Base-by-base conservation (phyloP, 2,888 invertebrate genomes). In the Scaptomyza reducta region DNA sequence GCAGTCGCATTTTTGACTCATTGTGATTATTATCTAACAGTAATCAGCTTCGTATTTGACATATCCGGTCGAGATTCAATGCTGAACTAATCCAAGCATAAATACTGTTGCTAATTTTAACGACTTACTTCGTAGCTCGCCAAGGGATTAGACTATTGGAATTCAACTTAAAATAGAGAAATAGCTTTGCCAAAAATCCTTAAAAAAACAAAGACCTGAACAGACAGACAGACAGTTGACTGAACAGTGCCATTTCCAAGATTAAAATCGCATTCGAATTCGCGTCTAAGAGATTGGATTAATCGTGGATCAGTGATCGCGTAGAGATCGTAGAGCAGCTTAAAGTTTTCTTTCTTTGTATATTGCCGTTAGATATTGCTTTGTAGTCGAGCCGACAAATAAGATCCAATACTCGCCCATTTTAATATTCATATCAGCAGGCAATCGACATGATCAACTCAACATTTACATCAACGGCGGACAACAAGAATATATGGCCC, bases 321-420 rank as follows among this genome's bases (percentile, higher is more conserved):
- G 29, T n/a, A n/a, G n/a, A n/a, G n/a, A 29, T 49, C 45, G 10
- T 9, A 46, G 41, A 33, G 60, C 57, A 67, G 70, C 57, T 67
- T 58, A 61, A 61, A 55, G 55, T 38, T 61, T 29, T 51, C 27
- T 16, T 40, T 14, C 14, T 38, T 14, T 16, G 42, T 47, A 66
- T 57, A 64, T 84, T 82, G 87, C 84, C 84, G 87, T 85, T 87
- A 87, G 87, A 74, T 70, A 67, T 75, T 16, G 49, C 78, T 85
- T 85, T 85, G 84, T 87, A 77, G 80, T 85, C 45, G 54, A 72
- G 87, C 87, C 84, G 84, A 67, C 87, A 74, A 84, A 79, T 77
- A 59, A 77, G 81, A 33, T 63, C 65, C 71, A 69, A 71, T 74
- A 68, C 66, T 71, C 74, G 77, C 73, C 77, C 80, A 70, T 77